These are phyloP conservation scores for Cheirogaleus medius DNA, from an alignment of 2,113 vertebrate genomes.

Conservation along the genomic window DNA sequence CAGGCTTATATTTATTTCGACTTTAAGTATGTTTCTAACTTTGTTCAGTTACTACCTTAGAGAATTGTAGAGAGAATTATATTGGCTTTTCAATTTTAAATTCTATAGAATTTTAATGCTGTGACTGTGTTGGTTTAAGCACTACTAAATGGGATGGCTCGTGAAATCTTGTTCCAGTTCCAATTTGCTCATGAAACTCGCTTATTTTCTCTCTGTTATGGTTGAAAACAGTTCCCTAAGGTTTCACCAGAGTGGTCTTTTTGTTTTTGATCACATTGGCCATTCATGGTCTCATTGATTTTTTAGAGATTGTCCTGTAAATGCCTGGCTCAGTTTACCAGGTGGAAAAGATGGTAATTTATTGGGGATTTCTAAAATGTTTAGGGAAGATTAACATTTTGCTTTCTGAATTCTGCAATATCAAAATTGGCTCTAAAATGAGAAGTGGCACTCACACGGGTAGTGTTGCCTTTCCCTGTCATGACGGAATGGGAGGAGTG, in stretches of 20 bases:
- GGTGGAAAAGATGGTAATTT: background rate
- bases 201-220: background rate
- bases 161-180: background rate
- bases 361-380: background rate
- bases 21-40: background rate
- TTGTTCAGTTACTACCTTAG: slow-evolving; percentile 40
- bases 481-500: background rate
- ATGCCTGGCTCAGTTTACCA: background rate
- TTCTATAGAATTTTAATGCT: background rate
- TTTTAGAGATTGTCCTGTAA: background rate
- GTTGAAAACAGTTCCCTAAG: background rate
- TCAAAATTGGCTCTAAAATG: background rate
- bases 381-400: background rate
- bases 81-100: background rate
- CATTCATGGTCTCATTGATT: background rate
- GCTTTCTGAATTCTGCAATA: background rate
- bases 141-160: background rate
- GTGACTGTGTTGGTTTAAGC: background rate
- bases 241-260: background rate
- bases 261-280: background rate
- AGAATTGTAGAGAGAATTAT: background rate
- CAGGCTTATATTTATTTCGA: slow-evolving; percentile 20
- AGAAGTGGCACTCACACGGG: background rate
- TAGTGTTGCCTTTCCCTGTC: background rate
- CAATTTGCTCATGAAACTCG: background rate